These are phyloP conservation scores for Netelia fuscicornis DNA, from an alignment of 2,888 invertebrate species.

Conservation along the genomic window DNA sequence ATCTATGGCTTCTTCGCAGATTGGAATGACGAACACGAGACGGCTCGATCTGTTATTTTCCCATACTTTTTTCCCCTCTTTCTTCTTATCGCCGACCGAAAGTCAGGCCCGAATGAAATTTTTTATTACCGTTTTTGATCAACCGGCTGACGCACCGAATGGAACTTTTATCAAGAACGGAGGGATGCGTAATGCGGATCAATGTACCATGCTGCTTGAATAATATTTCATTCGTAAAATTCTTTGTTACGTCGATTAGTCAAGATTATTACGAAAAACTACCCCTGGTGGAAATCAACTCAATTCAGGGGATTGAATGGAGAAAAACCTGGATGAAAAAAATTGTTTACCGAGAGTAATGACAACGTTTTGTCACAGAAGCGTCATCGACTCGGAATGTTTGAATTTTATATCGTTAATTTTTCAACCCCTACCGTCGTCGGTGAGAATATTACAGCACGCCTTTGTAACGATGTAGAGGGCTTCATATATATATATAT, in stretches of 20 bases:
- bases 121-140: no score
- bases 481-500: neutral
- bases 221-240: no score
- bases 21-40: neutral
- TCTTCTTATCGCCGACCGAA: neutral
- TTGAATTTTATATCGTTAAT: slow-evolving; percentile 39
- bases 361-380: neutral
- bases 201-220: no score
- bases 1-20: neutral
- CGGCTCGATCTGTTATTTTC: neutral
- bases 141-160: no score
- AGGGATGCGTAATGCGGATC: no score
- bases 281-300: no score
- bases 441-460: neutral
- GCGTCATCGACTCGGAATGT: slow-evolving; percentile 8
- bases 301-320: neutral
- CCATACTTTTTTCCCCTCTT: neutral
- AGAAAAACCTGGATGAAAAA: neutral
- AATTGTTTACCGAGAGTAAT: slow-evolving; percentile 6
- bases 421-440: slow-evolving; percentile 13
- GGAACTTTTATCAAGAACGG: no score
- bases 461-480: slow-evolving; percentile 21
- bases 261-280: no score
- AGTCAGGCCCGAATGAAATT: neutral
- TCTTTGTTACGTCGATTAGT: no score